Evolutionary conservation across 2,113 vertebrate species (phyloP), one percentile per base, ranked within the genome.

Genomic region (Gambusia affinis): DNA sequence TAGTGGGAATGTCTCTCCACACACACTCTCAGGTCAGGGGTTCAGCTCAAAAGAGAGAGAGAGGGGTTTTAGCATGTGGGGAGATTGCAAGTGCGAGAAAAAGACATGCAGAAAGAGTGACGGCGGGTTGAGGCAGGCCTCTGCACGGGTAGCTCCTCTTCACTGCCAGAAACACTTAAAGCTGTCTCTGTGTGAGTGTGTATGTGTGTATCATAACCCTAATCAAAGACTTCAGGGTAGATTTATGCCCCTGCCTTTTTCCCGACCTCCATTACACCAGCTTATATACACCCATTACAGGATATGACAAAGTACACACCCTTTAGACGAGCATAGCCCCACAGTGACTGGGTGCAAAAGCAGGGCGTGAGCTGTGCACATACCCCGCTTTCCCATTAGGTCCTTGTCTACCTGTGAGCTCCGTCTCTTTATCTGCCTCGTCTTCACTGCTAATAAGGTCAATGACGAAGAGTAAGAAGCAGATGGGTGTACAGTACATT

Each of bases 261-360:
- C 85, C 89, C 89, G 90, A 93, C 92, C 94, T 93, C 90, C 94
- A 93, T 93, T 94, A 94, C 88, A 88, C 84, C 85, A 84, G 88
- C 90, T 93, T 89, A 93, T 93, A 93, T 93, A 91, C 92, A 91
- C 92, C 93, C 92, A 94, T 95, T 94, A 94, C 92, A 86, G 94
- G 92, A 93, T 93, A 93, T 94, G 94, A 94, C 92, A 90, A 81
- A 87, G 89, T 86, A 89, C 89, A 92, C 92, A 90, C 90, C 89
- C 92, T 90, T 85, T 85, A 91, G 85, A 89, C 65, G 81, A 80
- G 83, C 85, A 84, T 85, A 87, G 81, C 83, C 79, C 73, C 80
- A 83, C 74, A 84, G 72, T 30, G 81, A 72, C 69, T 83, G 74
- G 73, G 76, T 76, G 54, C 65, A 76, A 76, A 67, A 85, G 60